Evolutionary conservation across 2,113 vertebrate genomes (phyloP).

Genomic region (Sander vitreus): DNA sequence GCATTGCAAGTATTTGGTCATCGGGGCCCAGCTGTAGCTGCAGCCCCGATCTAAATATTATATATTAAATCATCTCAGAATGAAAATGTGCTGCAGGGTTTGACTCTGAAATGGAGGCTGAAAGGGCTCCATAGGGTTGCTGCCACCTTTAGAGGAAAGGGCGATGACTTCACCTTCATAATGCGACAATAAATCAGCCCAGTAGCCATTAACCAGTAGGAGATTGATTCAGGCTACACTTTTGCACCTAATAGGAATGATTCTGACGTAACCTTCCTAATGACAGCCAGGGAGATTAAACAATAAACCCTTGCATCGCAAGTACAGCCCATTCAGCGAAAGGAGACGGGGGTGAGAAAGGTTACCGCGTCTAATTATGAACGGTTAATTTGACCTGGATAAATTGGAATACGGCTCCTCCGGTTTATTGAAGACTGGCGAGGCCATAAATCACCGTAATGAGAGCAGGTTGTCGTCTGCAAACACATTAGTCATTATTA

Average conservation of each 20-base stretch:
- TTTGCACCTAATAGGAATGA: conserved; percentile 21
- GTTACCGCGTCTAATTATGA: conserved; percentile 68
- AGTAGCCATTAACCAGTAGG: conserved; percentile 56
- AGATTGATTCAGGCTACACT: conserved; percentile 65
- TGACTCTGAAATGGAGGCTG: conserved; percentile 2
- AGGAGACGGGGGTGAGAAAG: conserved; percentile 37
- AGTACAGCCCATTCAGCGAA: conserved; percentile 19
- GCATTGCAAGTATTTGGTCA: no score
- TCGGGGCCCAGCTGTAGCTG: no score
- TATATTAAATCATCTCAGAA: neutral
- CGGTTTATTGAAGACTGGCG: conserved; percentile 77
- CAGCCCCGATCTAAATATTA: neutral
- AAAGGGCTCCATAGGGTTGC: conserved; percentile 12
- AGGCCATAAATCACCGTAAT: conserved; percentile 86
- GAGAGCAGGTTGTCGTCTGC: conserved; percentile 76
- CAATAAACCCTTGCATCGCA: conserved; percentile 47
- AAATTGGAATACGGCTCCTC: conserved; percentile 74
- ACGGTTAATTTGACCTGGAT: conserved; percentile 78
- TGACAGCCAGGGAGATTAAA: conserved; percentile 57
- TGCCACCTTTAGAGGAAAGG: conserved; percentile 38
- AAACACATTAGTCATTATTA: conserved; percentile 77
- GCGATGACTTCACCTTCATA: conserved; percentile 42
- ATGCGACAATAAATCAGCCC: conserved; percentile 60
- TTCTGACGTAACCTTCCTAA: conserved; percentile 47
- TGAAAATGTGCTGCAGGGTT: neutral